Conservation (phyloP, 2,797 vertebrate genomes). For the Paramormyrops hopkinsi region DNA sequence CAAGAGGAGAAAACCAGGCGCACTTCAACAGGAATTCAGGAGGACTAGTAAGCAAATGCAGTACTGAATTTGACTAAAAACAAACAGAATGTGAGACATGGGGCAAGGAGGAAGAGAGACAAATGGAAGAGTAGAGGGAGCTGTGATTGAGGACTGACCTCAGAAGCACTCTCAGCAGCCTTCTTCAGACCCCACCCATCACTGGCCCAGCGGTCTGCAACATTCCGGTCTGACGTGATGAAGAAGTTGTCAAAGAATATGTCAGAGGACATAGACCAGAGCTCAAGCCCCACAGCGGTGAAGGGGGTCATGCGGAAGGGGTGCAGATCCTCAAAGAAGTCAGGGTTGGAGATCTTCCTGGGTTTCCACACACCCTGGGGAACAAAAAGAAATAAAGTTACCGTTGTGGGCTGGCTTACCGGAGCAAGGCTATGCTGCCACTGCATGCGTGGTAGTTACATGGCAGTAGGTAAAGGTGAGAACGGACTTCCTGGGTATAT, state of each 20-base stretch:
- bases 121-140: neutral
- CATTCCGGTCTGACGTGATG: slow-evolving; percentile 75
- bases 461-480: too few species aligned
- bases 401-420: neutral
- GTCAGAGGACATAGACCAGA: slow-evolving; percentile 97
- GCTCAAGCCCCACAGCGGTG: slow-evolving; percentile 87
- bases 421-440: neutral
- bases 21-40: neutral
- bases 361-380: slow-evolving; percentile 93
- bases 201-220: slow-evolving; percentile 80
- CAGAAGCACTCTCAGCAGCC: slow-evolving; percentile 87
- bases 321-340: slow-evolving; percentile 91
- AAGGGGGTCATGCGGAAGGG: slow-evolving; percentile 90
- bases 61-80: neutral
- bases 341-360: slow-evolving; percentile 86
- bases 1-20: neutral
- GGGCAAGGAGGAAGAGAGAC: neutral
- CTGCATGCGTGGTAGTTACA: neutral
- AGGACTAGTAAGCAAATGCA: neutral
- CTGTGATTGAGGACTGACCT: slow-evolving; percentile 57
- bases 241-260: slow-evolving; percentile 99
- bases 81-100: neutral
- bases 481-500: neutral
- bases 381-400: slow-evolving; percentile 7
- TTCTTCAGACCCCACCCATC: slow-evolving; percentile 96